Base-by-base conservation (phyloP, 2,797 vertebrate genomes). In the Leptoclinus maculatus region DNA sequence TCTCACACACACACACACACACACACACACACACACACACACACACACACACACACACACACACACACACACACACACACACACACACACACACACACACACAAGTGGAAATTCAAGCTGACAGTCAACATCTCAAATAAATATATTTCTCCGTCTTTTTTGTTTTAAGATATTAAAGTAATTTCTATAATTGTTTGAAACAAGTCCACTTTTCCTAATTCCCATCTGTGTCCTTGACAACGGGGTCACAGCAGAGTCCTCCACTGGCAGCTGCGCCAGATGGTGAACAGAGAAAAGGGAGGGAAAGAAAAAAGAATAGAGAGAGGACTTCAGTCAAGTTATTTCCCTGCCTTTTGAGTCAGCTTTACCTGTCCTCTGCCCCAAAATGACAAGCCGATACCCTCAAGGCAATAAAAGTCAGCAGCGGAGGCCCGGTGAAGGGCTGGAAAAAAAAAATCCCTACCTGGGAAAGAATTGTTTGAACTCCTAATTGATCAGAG, bases 121-220 rank as follows among this genome's bases (percentile, higher is more conserved):
- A 95, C 95, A 94, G 95, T 94, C 95, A 94, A 94, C 96, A 95
- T 89, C 76, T 94, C 94, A 94, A 93, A 94, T 92, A 94, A 94
- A 95, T 94, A 94, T 91, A 93, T 93, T 93, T 88, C 89, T 87
- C 88, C 71, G 49, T 91, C 90, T 94, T 96, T 96, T 96, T 93
- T 95, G 91, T 95, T 95, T 95, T 93, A 94, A 93, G 96, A 97
- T 96, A 95, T 96, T 96, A 93, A 94, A 94, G 94, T 96, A 94
- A 97, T 98, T 97, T 97, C 93, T 95, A 93, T 97, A 97, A 98
- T 98, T 97, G 93, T 95, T 97, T 93, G 93, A 96, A 96, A 94
- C 91, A 96, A 95, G 93, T 94, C 94, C 95, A 95, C 95, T 95
- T 95, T 94, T 95, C 93, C 92, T 96, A 97, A 97, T 97, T 96